phyloP scores from a whole-genome alignment of 2,888 invertebrate genomes.

The Ochropleura leucogaster region DNA sequence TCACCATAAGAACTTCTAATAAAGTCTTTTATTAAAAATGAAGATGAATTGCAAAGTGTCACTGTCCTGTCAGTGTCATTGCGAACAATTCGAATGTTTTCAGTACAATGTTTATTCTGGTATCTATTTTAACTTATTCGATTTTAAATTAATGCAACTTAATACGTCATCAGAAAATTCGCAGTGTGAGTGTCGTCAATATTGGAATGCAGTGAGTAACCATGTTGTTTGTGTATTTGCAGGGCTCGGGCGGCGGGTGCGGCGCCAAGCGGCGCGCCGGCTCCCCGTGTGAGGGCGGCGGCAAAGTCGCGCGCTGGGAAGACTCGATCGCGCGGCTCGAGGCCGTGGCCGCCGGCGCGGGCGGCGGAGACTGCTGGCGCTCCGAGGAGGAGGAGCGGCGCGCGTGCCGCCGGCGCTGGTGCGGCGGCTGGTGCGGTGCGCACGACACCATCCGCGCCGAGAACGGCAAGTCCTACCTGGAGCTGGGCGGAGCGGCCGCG shows the following conservation, averaged over 20 bases:
- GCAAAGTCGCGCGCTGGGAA: constrained; percentile 89
- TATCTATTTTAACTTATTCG: constrained; percentile 33
- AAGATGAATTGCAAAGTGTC: constrained; percentile 60
- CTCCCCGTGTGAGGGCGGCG: constrained; percentile 88
- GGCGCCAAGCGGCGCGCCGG: constrained; percentile 89
- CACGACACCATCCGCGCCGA: constrained; percentile 97
- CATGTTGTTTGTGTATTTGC: constrained; percentile 74
- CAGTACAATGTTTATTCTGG: constrained; percentile 56
- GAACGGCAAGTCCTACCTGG: constrained; percentile 97
- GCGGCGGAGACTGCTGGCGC: constrained; percentile 91
- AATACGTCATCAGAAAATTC: constrained; percentile 11
- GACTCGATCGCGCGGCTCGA: constrained; percentile 88
- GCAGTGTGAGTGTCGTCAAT: not conserved
- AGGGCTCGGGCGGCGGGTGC: constrained; percentile 90
- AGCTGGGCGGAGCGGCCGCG: constrained; percentile 95
- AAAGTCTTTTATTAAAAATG: constrained; percentile 39
- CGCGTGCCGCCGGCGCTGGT: constrained; percentile 90
- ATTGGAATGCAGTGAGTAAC: constrained; percentile 51
- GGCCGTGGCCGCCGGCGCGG: constrained; percentile 91
- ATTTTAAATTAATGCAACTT: constrained; percentile 15
- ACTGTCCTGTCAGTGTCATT: constrained; percentile 59
- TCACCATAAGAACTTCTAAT: constrained; percentile 49
- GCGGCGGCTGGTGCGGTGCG: constrained; percentile 89
- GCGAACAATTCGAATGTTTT: constrained; percentile 53
- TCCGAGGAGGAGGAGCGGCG: constrained; percentile 89